These are phyloP conservation scores for Cryptoblepharus egeriae DNA, from an alignment of 2,797 vertebrate genomes.

Conservation along the genomic window DNA sequence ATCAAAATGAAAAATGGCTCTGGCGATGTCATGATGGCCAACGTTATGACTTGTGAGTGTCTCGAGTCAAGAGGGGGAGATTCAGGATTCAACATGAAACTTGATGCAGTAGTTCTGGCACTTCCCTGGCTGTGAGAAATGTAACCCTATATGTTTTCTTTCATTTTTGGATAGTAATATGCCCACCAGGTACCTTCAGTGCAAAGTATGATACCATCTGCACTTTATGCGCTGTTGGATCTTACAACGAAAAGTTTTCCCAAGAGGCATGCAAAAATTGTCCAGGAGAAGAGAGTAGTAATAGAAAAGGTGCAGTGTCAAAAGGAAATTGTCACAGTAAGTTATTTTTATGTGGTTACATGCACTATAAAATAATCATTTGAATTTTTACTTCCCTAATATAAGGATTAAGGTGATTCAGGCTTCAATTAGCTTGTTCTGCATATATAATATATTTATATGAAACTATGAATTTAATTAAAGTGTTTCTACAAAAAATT, in stretches of 20 bases:
- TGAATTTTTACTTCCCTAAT: neutral
- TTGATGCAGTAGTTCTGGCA: too few relatives aligned
- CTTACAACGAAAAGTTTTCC: conserved; percentile 44
- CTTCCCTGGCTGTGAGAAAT: neutral
- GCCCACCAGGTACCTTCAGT: conserved; percentile 47
- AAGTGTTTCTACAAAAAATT: too few relatives aligned
- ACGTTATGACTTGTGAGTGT: too few relatives aligned
- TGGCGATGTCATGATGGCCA: too few relatives aligned
- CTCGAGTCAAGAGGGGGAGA: too few relatives aligned
- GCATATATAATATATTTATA: neutral
- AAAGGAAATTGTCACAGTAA: conserved; percentile 44
- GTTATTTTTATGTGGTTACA: neutral
- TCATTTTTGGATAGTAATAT: conserved; percentile 33
- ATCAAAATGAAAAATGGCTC: too few relatives aligned
- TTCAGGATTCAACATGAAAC: too few relatives aligned
- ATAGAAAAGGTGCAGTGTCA: conserved; percentile 28
- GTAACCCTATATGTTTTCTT: neutral
- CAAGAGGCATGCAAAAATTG: conserved; percentile 46
- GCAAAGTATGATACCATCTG: conserved; percentile 32
- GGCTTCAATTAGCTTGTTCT: neutral
- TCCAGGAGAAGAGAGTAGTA: conserved; percentile 27
- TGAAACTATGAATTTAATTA: neutral
- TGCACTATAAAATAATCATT: neutral
- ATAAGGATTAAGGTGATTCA: neutral
- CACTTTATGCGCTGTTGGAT: conserved; percentile 36